These are phyloP conservation scores for Cinclus mexicanus DNA, from an alignment of 2,113 vertebrate species.

Conservation along the genomic window DNA sequence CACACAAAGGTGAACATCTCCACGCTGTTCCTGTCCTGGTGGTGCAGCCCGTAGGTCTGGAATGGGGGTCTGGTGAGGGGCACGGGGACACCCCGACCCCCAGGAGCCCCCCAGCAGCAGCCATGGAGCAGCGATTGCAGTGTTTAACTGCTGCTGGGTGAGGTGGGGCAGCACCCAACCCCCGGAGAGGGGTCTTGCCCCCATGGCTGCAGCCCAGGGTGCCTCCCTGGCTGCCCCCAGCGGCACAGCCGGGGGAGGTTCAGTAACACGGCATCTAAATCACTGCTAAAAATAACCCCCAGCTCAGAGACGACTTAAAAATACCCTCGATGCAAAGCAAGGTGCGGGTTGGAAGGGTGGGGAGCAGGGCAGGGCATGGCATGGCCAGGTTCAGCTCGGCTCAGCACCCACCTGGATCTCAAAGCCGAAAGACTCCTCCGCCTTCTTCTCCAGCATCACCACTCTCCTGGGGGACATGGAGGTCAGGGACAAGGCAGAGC, in stretches of 20 bases:
- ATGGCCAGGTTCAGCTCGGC: fast-evolving
- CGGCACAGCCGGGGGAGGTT: neutral
- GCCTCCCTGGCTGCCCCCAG: neutral
- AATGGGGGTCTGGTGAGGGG: neutral
- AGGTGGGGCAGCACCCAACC: neutral
- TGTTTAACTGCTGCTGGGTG: neutral
- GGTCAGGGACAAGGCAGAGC: neutral
- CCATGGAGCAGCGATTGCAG: neutral
- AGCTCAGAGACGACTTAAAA: neutral
- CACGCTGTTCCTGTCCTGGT: slow-evolving; percentile 88
- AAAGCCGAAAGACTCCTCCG: slow-evolving; percentile 90
- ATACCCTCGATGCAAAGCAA: neutral
- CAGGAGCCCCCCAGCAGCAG: neutral
- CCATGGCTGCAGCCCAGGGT: neutral
- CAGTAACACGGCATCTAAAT: neutral
- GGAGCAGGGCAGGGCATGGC: neutral
- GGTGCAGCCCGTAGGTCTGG: slow-evolving; percentile 94
- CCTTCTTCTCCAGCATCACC: slow-evolving; percentile 86
- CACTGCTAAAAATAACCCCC: neutral
- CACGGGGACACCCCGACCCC: neutral
- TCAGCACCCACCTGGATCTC: slow-evolving; percentile 89
- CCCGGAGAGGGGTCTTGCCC: neutral
- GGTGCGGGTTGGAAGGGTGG: neutral
- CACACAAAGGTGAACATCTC: slow-evolving; percentile 98
- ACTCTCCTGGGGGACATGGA: slow-evolving; percentile 77